Evolutionary conservation across 2,888 invertebrate species (phyloP), one percentile per base, ranked within the genome.

Genomic region (Stramonita haemastoma): DNA sequence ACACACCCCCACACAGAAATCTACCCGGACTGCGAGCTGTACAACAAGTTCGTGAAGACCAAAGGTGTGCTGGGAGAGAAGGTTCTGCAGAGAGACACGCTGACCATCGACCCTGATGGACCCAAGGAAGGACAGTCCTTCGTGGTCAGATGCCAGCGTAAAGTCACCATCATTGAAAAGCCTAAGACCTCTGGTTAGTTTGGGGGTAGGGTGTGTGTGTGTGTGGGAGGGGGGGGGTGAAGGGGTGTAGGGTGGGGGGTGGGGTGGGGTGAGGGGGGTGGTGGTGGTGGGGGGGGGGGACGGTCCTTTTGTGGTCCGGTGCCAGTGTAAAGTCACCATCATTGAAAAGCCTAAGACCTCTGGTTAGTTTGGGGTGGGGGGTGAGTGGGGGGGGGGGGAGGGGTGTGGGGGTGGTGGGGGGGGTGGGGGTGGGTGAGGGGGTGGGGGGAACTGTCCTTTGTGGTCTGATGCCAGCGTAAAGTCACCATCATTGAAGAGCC

Each of bases 91-190:
- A 0, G 34, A 15, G 46, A 46, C 34, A 81, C 36, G 26, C 36
- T 81, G 19, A 81, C 81, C 81, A 81, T 81, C 81, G 81, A 81
- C 46, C 81, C 81, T 22, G 81, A 81, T 22, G 81, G 81, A 2
- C 36, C 81, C 17, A 8, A 13, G 34, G 81, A 19, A 2, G 29
- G 29, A 8, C 81, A 5, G 17, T 46, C 81, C 46, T 29, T 81
- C 36, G 81, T 81, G 22, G 81, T 46, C 36, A 17, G 8, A 2
- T 81, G 81, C 36, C 36, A 22, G 36, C 36, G 19, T 1, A 81
- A 26, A 22, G 36, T 19, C 36, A 81, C 81, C 26, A 36, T 36
- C 19, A 81, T 81, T 19, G 81, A 81, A 0, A 4, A 81, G 19
- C 81, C 81, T 26, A 36, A 36, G 5, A 46, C 19, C 0, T 2